Evolutionary conservation across 2,888 invertebrate species (phyloP).

Genomic region (Horisme vitalbata): DNA sequence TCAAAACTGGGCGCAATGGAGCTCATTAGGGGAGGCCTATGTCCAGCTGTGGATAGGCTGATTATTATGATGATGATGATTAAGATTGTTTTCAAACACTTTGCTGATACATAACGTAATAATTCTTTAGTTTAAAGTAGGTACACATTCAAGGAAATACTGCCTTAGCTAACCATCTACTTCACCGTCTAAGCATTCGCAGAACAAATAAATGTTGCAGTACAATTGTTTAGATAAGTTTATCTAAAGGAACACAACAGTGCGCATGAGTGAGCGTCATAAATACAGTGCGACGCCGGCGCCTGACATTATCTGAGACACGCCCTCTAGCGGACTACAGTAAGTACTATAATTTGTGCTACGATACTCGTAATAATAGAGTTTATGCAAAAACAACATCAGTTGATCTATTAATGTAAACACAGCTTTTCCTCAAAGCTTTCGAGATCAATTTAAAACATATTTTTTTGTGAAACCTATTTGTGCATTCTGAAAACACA

Average conservation of each 20-base stretch:
- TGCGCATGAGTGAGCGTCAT: slow-evolving; percentile 25
- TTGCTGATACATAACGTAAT: too few relatives aligned
- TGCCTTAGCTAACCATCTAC: not conserved
- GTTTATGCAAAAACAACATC: slow-evolving; percentile 13
- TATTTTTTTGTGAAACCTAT: too few relatives aligned
- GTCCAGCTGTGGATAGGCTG: too few relatives aligned
- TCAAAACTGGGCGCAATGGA: too few relatives aligned
- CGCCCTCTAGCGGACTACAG: slow-evolving; percentile 19
- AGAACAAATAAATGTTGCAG: slow-evolving; percentile 14
- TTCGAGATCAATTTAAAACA: too few relatives aligned
- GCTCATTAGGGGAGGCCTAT: too few relatives aligned
- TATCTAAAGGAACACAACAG: slow-evolving; percentile 16
- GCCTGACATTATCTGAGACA: slow-evolving; percentile 28
- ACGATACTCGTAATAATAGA: slow-evolving; percentile 4
- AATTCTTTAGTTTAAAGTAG: too few relatives aligned
- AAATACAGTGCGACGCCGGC: slow-evolving; percentile 23
- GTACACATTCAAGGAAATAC: not conserved
- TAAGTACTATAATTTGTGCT: slow-evolving; percentile 10
- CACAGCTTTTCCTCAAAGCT: too few relatives aligned
- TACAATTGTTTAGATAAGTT: slow-evolving; percentile 18
- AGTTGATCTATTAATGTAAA: slow-evolving; percentile 3
- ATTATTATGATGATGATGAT: too few relatives aligned
- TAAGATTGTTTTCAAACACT: too few relatives aligned
- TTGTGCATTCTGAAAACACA: too few relatives aligned
- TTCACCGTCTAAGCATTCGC: slow-evolving; percentile 16